phyloP scores from a whole-genome alignment of 2,888 invertebrate genomes.

The Zygothrica quintamaculata region DNA sequence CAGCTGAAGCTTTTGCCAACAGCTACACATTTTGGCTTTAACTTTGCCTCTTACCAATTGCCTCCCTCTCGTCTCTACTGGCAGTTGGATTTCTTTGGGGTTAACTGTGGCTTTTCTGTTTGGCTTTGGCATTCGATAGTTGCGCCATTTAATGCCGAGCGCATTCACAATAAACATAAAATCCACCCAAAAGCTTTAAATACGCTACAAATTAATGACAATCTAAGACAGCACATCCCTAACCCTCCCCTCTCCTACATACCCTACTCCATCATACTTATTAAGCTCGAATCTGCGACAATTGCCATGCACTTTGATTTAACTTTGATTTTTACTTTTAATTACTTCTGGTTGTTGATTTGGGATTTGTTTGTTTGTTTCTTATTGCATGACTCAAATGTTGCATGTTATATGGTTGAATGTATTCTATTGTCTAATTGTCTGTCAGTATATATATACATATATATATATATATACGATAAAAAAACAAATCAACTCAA shows the following conservation, averaged over 20 bases:
- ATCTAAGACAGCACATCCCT: conserved; percentile 41
- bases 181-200: conserved; percentile 73
- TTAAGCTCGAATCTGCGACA: conserved; percentile 76
- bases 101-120: conserved; percentile 2
- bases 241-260: neutral
- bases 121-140: conserved; percentile 30
- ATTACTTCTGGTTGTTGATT: conserved; percentile 73
- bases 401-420: conserved; percentile 44
- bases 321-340: conserved; percentile 80
- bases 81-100: conserved; percentile 13
- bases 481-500: conserved; percentile 44
- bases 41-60: conserved; percentile 39
- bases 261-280: too few relatives aligned
- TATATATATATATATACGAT: conserved; percentile 23
- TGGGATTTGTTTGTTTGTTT: conserved; percentile 22
- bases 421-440: conserved; percentile 42
- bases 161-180: conserved; percentile 61
- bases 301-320: conserved; percentile 81
- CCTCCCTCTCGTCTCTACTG: conserved; percentile 29
- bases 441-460: conserved; percentile 27
- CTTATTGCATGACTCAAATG: conserved; percentile 51
- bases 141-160: conserved; percentile 45
- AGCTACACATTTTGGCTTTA: too few relatives aligned
- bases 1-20: too few relatives aligned
- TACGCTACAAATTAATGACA: conserved; percentile 78